Base-by-base conservation (phyloP, 2,888 invertebrate genomes). In the Apotomis capreana region DNA sequence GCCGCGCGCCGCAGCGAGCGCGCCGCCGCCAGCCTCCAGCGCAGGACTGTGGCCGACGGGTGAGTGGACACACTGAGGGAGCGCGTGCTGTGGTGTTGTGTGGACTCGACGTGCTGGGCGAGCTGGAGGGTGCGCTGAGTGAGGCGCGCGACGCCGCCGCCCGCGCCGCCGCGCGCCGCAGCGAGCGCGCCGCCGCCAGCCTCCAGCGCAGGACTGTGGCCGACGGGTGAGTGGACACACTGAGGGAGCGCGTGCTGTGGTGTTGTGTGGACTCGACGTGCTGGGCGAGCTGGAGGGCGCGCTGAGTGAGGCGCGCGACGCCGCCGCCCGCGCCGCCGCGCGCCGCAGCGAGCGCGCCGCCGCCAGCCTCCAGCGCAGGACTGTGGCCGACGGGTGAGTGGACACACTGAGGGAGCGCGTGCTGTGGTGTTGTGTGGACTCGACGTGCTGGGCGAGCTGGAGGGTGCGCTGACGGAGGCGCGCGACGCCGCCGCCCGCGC, bases 371-470 rank as follows among this genome's bases (percentile, higher is more conserved):
- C 49, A 49, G 9, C 5, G 9, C 49, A 49, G 3, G 49, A 10
- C 49, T 10, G 49, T 49, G 3, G 49, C 49, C 9, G 49, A 49
- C 49, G 9, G 49, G 49, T 49, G 9, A 9, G 49, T 49, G 49
- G 79, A 0, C 91, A 91, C 37, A 87, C 87, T 73, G 83, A 90
- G 90, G 15, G 89, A 90, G 26, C 89, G 87, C 0, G 90, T 90
- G 77, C 73, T 90, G 26, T 26, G 26, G 2, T 26, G 26, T 26
- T 26, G 26, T 26, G 26, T 26, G 26, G 26, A 26, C 26, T 0
- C 26, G 86, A 84, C 1, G 44, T 6, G 44, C 44, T 88, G 36
- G 51, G 65, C 0, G 91, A 91, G 69, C 76, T 90, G 40, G 76
- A 81, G 4, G 83, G 78, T 0, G 82, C 84, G 70, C 73, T 84